Evolutionary conservation across 2,797 vertebrate genomes (phyloP).

Genomic region (Melanogrammus aeglefinus): DNA sequence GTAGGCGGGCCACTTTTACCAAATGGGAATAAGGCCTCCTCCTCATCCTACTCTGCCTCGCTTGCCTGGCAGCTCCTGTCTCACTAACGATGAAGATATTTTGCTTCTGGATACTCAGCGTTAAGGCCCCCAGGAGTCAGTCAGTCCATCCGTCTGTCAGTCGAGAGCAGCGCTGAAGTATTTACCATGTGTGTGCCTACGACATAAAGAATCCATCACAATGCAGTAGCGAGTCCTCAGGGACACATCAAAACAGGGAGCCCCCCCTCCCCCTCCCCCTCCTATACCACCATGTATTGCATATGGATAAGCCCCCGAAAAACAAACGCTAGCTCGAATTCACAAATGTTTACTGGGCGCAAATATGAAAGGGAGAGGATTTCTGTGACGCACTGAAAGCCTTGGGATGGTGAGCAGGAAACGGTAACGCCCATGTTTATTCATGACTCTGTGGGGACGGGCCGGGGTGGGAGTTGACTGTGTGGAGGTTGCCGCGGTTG

Average conservation of each 20-base stretch:
- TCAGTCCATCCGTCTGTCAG: background rate
- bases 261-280: no score
- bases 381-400: background rate
- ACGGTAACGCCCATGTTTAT: background rate
- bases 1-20: constrained; percentile 22
- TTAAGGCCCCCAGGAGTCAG: constrained; percentile 17
- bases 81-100: constrained; percentile 27
- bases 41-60: background rate
- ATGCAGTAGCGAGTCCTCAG: background rate
- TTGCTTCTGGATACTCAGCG: constrained; percentile 41
- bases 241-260: background rate
- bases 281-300: background rate
- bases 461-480: background rate
- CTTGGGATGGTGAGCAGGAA: background rate
- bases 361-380: background rate
- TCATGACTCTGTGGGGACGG: background rate
- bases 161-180: background rate
- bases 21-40: background rate
- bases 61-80: constrained; percentile 27
- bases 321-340: background rate
- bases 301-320: background rate
- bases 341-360: no score
- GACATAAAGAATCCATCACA: background rate
- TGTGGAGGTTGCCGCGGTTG: constrained; percentile 15
- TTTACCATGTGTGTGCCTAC: background rate